Evolutionary conservation across 2,113 vertebrate species (phyloP), one percentile per base, ranked within the genome.

Genomic region (Myxocyprinus asiaticus): DNA sequence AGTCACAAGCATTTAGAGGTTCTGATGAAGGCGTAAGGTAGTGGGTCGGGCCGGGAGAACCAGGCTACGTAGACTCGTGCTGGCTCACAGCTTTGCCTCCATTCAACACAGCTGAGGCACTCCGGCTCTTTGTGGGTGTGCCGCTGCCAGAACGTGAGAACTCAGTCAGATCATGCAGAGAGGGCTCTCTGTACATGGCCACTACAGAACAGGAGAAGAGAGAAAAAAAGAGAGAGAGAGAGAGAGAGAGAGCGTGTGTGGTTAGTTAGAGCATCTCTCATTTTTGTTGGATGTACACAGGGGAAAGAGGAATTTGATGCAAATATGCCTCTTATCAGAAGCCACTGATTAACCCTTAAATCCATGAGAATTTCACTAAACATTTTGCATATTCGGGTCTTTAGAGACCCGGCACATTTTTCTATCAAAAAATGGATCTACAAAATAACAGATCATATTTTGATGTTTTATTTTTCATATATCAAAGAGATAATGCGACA

Each of bases 171-270:
- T 99, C 97, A 6, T 99, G 98, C 80, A 99, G 95, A 56, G 98
- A 99, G 22, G 98, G 98, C 90, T 99, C 98, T 92, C 97, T 95
- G 92, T 99, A 99, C 96, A 99, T 98, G 85, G 97, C 96, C 93
- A 99, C 98, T 99, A 92, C 70, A 80, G 88, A 93, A 86, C 86
- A 91, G 53, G 90, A 75, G 88, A 73, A 90, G 55, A 81, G 68
- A 73, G 70, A 4, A 61, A 67, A 11, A 76, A 11, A 74, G 6
- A 80, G 12, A 47, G 33, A 67, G 4, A 50, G 12, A 76, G 12
- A 85, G 48, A 56, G 44, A 59, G 9, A 72, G 9, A 50, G 4
- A 22, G 6, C 47, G 1, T 0, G 5, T 10, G 51, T n/a, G 48
- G 8, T 76, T 55, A 76, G 74, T n/a, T 50, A 63, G 6, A 63